These are phyloP conservation scores for Phoxinus phoxinus DNA, from an alignment of 2,113 vertebrate species.

Conservation along the genomic window DNA sequence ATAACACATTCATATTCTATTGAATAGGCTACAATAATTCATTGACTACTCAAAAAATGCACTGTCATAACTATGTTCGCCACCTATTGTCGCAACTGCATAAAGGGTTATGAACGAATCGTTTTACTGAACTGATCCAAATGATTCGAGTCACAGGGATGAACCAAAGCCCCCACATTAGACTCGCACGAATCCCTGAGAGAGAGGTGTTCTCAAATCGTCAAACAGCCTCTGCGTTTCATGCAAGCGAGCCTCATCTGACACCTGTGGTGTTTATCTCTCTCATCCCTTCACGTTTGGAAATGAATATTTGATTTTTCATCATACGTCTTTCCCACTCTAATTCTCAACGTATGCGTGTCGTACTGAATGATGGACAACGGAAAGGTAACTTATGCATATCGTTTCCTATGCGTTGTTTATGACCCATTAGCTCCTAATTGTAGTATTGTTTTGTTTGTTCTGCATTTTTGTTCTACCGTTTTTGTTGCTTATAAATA, in stretches of 20 bases:
- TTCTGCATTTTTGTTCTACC: neutral
- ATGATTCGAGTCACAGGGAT: slow-evolving; percentile 1
- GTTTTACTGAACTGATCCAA: neutral
- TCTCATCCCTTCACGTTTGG: neutral
- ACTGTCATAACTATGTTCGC: neutral
- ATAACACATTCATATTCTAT: too few species aligned
- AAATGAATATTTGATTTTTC: neutral
- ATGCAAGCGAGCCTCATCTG: neutral
- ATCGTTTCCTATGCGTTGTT: neutral
- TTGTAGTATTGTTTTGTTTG: neutral
- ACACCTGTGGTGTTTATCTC: slow-evolving; percentile 27
- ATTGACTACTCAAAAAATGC: too few species aligned
- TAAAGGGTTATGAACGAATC: neutral
- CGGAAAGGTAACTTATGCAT: slow-evolving; percentile 5
- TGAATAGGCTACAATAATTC: too few species aligned
- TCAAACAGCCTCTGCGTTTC: neutral
- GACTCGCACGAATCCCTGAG: neutral
- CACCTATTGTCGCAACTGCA: neutral
- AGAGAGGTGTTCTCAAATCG: neutral
- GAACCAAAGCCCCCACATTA: neutral
- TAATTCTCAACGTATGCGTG: neutral
- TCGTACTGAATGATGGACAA: neutral
- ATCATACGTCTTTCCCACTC: neutral
- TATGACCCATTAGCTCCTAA: neutral
- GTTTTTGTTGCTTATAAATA: neutral